Percentiles rank a stretch among this genome's conserved stretches.
These are phyloP conservation scores for Malaclemys terrapin DNA, from an alignment of 2,113 vertebrate species.

Conservation along the genomic window DNA sequence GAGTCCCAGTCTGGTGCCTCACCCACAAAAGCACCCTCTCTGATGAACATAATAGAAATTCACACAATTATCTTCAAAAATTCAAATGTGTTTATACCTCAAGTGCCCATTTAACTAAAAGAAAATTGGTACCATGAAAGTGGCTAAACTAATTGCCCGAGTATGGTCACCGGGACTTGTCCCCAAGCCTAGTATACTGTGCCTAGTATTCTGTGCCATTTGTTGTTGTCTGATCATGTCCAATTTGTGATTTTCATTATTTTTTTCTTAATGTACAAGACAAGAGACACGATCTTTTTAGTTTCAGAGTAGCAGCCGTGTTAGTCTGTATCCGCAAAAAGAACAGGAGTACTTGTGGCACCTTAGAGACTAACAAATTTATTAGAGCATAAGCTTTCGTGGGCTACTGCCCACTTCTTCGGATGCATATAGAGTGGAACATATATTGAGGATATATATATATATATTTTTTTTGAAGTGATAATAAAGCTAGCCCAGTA, in stretches of 20 bases:
- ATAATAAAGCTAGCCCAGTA: too few species aligned
- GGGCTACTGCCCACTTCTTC: too few species aligned
- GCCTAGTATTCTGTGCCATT: neutral
- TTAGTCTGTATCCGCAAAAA: too few species aligned
- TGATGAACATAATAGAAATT: neutral
- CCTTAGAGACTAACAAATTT: too few species aligned
- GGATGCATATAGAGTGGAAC: too few species aligned
- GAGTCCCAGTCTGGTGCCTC: neutral
- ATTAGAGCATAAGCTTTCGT: too few species aligned
- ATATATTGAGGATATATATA: too few species aligned
- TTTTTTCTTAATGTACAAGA: slow-evolving; percentile 11
- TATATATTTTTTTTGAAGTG: too few species aligned
- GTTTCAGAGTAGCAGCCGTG: neutral
- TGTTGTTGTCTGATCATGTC: slow-evolving; percentile 28
- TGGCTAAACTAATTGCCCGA: neutral
- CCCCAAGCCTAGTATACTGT: neutral
- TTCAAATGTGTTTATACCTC: neutral
- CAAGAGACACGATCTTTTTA: slow-evolving; percentile 46
- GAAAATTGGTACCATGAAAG: slow-evolving; percentile 23
- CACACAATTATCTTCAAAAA: neutral
- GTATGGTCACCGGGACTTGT: neutral
- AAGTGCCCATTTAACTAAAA: slow-evolving; percentile 11
- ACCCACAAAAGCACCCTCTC: accelerated
- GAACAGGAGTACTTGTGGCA: too few species aligned
- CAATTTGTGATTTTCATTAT: neutral